A percentile compares a stretch with the other conserved stretches of the same genome.
Conservation (phyloP, 30 jellyfish, hydroid and myxozoan genomes). For the Cassiopea xamachana region DNA sequence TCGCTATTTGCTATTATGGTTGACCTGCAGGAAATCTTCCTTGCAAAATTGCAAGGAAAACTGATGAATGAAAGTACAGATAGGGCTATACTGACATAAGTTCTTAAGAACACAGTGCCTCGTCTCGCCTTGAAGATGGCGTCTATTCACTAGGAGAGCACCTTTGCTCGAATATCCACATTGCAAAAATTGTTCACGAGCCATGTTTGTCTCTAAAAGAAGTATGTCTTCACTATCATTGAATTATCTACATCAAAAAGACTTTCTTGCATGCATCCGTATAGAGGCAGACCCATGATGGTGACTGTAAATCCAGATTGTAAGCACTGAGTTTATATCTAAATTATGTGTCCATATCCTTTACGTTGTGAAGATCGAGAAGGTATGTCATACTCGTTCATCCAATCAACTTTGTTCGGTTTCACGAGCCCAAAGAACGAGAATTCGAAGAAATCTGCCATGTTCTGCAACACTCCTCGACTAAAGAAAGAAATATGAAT, state of each 20-base stretch:
- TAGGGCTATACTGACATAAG: too few relatives aligned
- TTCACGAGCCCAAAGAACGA: conserved; percentile 89
- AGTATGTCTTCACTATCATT: too few relatives aligned
- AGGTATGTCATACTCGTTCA: conserved; percentile 68
- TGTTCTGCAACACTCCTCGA: conserved; percentile 85
- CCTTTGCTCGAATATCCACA: too few relatives aligned
- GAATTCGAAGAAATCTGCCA: conserved; percentile 89
- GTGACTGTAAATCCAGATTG: not conserved
- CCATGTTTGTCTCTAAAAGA: too few relatives aligned
- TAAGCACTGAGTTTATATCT: not conserved
- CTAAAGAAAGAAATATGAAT: conserved; percentile 34
- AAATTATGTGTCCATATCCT: conserved; percentile 2
- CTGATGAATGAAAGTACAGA: too few relatives aligned
- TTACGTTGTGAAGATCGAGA: not conserved
- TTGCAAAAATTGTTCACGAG: too few relatives aligned
- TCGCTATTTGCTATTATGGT: too few relatives aligned
- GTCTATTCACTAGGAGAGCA: too few relatives aligned
- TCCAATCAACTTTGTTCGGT: conserved; percentile 85
- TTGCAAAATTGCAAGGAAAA: too few relatives aligned
- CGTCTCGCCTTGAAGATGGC: too few relatives aligned
- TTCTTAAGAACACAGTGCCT: too few relatives aligned
- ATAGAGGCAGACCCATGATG: not conserved
- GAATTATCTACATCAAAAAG: not conserved
- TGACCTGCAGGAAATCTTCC: too few relatives aligned
- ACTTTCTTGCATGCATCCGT: not conserved